Conservation (phyloP, 2,888 invertebrate genomes). For the Idaea biselata region DNA sequence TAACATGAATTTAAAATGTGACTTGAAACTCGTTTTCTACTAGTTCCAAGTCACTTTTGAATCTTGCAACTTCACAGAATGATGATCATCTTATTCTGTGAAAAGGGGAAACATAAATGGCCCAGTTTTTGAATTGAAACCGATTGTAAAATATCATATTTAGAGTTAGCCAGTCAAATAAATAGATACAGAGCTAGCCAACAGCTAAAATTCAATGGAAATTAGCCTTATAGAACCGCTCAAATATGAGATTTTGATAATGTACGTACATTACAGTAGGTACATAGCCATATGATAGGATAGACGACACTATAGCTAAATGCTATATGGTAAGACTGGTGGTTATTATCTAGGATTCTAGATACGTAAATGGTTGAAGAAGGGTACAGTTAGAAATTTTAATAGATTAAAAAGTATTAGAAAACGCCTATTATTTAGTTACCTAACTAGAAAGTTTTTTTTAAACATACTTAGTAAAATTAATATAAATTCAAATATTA, state of each 20-base stretch:
- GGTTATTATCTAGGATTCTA: not conserved
- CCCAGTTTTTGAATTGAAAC: too few species aligned
- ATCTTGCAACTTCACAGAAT: too few species aligned
- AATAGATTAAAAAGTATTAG: not conserved
- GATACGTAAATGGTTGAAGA: not conserved
- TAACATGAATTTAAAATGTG: not conserved
- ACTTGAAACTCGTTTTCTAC: too few species aligned
- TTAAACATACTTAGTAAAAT: too few species aligned
- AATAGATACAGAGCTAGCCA: not conserved
- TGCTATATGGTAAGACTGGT: slow-evolving; percentile 7
- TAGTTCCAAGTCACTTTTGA: too few species aligned
- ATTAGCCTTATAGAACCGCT: slow-evolving; percentile 20
- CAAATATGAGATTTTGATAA: slow-evolving; percentile 14
- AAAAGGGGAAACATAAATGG: too few species aligned
- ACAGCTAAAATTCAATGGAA: slow-evolving; percentile 12
- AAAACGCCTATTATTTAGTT: not conserved
- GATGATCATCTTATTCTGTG: too few species aligned
- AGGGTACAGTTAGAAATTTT: not conserved
- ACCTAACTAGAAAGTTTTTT: not conserved
- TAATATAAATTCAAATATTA: too few species aligned
- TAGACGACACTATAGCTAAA: too few species aligned
- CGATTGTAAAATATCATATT: too few species aligned
- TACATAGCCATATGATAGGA: slow-evolving; percentile 11
- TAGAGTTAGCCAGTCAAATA: slow-evolving; percentile 8
- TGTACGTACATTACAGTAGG: not conserved